These are phyloP conservation scores for Jordanella pulchra DNA, from an alignment of 2,797 vertebrate species.

Conservation along the genomic window DNA sequence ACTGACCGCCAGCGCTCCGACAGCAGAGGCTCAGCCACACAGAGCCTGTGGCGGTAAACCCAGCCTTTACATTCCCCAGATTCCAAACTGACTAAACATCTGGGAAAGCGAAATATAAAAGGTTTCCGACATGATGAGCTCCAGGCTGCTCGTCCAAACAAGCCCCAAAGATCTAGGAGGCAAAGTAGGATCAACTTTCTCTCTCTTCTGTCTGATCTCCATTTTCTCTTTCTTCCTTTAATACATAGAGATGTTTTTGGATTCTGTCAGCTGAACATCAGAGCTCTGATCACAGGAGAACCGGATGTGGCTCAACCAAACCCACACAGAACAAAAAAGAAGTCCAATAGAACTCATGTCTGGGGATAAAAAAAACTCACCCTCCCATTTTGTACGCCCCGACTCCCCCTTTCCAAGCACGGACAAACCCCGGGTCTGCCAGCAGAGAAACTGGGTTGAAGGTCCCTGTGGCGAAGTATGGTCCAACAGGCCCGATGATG, in stretches of 20 bases:
- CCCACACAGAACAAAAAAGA: no score
- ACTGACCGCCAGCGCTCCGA: no score
- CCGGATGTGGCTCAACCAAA: no score
- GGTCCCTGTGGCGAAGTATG: slow-evolving; percentile 86
- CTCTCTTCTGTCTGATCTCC: not conserved
- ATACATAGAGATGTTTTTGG: not conserved
- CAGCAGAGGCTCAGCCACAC: no score
- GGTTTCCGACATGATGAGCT: not conserved
- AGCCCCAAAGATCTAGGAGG: not conserved
- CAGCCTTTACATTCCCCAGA: not conserved
- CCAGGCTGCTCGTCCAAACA: not conserved
- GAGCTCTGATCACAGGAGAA: not conserved
- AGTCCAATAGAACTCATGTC: no score
- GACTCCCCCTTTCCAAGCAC: slow-evolving; percentile 88
- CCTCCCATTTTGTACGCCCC: slow-evolving; percentile 89
- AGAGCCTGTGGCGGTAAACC: not conserved
- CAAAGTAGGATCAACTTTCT: not conserved
- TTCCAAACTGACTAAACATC: not conserved
- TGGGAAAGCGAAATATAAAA: not conserved
- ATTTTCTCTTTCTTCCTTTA: not conserved
- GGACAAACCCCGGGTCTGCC: slow-evolving; percentile 84
- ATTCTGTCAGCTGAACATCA: not conserved
- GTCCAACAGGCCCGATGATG: slow-evolving; percentile 86
- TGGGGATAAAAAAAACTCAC: slow-evolving; percentile 74
- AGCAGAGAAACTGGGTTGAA: slow-evolving; percentile 87